Base-by-base conservation (phyloP, 1,140 invertebrate genomes). In the Papilio machaon region DNA sequence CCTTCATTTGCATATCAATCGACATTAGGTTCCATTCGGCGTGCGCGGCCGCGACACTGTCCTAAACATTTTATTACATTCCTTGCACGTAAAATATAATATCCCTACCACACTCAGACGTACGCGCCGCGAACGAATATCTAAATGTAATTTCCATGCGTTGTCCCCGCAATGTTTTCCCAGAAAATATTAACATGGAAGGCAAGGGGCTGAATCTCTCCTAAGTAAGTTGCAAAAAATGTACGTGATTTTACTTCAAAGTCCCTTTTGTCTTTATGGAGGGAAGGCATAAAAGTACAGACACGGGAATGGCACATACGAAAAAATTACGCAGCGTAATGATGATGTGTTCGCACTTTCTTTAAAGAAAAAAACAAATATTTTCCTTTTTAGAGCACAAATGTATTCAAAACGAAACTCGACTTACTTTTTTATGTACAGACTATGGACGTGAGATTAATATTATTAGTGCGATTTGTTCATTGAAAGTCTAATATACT, bases 201-300 rank as follows among this genome's bases (percentile, higher is more conserved):
- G 88, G 88, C 91, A 92, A 92, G 91, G 91, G 93, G 91, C 91
- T 92, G 91, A 91, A 92, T 94, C 92, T 93, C 90, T 92, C 91
- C 91, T 94, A 94, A 94, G 93, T 94, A 94, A 94, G 92, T 94
- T 94, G 92, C 91, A 94, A 94, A 93, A 94, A 94, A 94, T 94
- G 91, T 94, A 94, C 93, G 93, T 94, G 93, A 94, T 94, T 94
- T 94, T 93, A 94, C 92, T 94, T 94, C 93, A 94, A 94, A 94
- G 93, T 94, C 90, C 91, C 90, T 94, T 94, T 94, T 94, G 92
- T 94, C 91, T 94, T 94, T 94, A 94, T 94, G 90, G 90, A 92
- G 87, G 91, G 89, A 91, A 91, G 89, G 91, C 91, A 94, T 93
- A 93, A 94, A 94, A 93, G 92, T 93, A 93, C 91, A 91, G 91